Percentiles rank a stretch among this genome's conserved stretches.
These are phyloP conservation scores for Megaceryle alcyon DNA, from an alignment of 2,797 vertebrate species.

Conservation along the genomic window DNA sequence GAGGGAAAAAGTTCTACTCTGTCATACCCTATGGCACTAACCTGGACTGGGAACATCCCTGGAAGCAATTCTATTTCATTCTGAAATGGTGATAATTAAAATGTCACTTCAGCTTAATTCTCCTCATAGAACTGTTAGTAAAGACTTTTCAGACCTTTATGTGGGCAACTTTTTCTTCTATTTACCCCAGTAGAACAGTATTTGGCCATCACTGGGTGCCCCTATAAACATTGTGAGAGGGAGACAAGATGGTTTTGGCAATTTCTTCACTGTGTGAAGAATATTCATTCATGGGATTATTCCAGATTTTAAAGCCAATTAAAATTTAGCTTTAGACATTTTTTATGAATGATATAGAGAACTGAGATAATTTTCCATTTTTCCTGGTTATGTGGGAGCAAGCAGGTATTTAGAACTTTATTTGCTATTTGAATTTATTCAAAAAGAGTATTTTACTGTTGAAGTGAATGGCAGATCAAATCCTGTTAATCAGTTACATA, in stretches of 20 bases:
- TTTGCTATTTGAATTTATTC: background rate
- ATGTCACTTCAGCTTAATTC: background rate
- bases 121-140: background rate
- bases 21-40: background rate
- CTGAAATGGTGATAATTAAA: background rate
- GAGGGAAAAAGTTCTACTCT: background rate
- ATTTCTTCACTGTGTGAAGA: background rate
- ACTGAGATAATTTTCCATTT: background rate
- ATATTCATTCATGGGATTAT: background rate
- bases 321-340: background rate
- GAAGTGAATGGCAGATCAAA: background rate
- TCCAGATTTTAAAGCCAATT: background rate
- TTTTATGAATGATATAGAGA: background rate
- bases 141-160: background rate
- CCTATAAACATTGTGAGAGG: background rate
- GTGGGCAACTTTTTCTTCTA: background rate
- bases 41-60: background rate
- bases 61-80: background rate
- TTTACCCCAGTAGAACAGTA: background rate
- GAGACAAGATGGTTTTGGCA: background rate
- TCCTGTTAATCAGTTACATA: rapidly evolving
- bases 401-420: background rate
- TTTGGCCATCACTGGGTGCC: background rate
- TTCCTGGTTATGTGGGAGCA: background rate
- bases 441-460: background rate